Conservation (phyloP, 30 jellyfish, hydroid and myxozoan species). For the Turritopsis rubra region DNA sequence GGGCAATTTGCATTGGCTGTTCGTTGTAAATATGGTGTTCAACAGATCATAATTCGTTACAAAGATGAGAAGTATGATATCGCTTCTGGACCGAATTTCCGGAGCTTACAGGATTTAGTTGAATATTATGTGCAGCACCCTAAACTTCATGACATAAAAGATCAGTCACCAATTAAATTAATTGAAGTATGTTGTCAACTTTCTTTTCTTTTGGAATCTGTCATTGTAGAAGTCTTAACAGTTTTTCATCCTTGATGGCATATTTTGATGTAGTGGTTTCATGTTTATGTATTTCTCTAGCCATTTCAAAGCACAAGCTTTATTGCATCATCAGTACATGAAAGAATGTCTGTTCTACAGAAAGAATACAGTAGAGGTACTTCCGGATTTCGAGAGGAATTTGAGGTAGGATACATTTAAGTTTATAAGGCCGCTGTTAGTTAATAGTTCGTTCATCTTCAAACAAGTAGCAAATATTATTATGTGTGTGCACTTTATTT, state of each 20-base stretch:
- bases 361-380: constrained; percentile 34
- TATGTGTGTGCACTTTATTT: too few species aligned
- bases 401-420: constrained; percentile 48
- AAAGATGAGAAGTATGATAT: constrained; percentile 66
- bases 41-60: constrained; percentile 55
- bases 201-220: not conserved
- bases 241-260: not conserved
- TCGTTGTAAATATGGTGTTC: constrained; percentile 59
- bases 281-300: constrained; percentile 25
- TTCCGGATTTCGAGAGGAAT: constrained; percentile 80
- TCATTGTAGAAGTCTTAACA: not conserved
- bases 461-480: too few species aligned
- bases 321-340: constrained; percentile 66
- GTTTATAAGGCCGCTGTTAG: not conserved
- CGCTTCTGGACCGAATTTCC: constrained; percentile 69
- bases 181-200: constrained; percentile 51
- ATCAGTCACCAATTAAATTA: constrained; percentile 47
- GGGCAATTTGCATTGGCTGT: constrained; percentile 88
- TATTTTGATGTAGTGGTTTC: not conserved
- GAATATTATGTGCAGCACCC: constrained; percentile 60
- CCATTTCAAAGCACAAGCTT: constrained; percentile 97
- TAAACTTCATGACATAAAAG: constrained; percentile 62
- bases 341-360: constrained; percentile 57
- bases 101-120: constrained; percentile 38
- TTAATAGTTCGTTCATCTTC: not conserved